Percentiles rank a stretch among this genome's conserved stretches.
These are phyloP conservation scores for Cryptoleucopteryx plumbea DNA, from an alignment of 2,113 vertebrate species.

Conservation along the genomic window DNA sequence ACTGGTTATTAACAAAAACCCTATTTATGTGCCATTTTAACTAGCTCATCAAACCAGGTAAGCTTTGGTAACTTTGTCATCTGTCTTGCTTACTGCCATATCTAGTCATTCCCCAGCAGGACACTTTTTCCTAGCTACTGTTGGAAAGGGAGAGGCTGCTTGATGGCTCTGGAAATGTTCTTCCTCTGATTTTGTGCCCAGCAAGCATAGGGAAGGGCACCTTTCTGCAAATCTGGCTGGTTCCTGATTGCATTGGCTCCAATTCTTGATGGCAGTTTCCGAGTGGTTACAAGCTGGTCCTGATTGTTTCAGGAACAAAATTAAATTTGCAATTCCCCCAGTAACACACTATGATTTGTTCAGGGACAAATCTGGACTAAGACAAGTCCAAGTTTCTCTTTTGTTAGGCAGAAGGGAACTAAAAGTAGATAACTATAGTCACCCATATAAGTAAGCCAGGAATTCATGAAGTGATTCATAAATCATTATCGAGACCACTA, in stretches of 20 bases:
- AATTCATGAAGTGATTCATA: slow-evolving; percentile 85
- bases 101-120: neutral
- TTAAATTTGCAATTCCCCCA: slow-evolving; percentile 69
- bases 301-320: slow-evolving; percentile 75
- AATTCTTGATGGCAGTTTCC: slow-evolving; percentile 66
- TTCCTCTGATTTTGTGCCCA: neutral
- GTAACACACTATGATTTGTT: slow-evolving; percentile 69
- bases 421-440: slow-evolving; percentile 77
- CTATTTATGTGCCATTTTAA: neutral
- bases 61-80: neutral
- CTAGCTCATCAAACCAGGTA: neutral
- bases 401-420: slow-evolving; percentile 74
- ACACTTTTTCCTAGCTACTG: neutral
- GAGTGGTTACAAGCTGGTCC: slow-evolving; percentile 68
- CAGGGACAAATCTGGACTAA: slow-evolving; percentile 62
- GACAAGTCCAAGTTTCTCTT: slow-evolving; percentile 62
- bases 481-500: slow-evolving; percentile 77
- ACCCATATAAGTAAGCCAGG: slow-evolving; percentile 72
- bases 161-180: neutral
- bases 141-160: neutral
- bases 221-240: neutral
- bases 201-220: neutral
- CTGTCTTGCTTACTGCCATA: neutral
- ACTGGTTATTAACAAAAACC: neutral
- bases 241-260: neutral